Evolutionary conservation across 2,113 vertebrate genomes (phyloP).

Genomic region (Turnix velox): DNA sequence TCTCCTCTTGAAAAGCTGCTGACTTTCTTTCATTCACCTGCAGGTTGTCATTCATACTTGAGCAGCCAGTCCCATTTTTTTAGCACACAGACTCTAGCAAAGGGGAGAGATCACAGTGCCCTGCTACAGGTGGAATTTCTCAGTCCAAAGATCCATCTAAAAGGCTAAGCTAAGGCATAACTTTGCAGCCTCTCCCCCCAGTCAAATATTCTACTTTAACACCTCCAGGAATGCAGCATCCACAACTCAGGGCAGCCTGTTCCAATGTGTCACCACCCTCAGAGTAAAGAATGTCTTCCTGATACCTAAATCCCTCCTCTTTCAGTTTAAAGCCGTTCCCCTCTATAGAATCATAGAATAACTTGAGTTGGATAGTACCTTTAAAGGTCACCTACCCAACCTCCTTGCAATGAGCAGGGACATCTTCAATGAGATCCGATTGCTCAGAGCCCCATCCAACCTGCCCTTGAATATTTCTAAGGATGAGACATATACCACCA

Average conservation of each 20-base stretch:
- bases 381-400: neutral
- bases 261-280: too few species aligned
- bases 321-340: too few species aligned
- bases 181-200: neutral
- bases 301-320: too few species aligned
- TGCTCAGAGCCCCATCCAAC: neutral
- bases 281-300: too few species aligned
- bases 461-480: neutral
- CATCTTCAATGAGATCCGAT: neutral
- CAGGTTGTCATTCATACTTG: neutral
- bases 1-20: neutral
- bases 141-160: neutral
- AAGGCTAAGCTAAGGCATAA: neutral
- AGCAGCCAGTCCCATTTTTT: neutral
- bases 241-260: too few species aligned
- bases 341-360: neutral
- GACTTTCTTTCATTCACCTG: neutral
- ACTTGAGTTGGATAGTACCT: neutral
- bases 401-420: neutral
- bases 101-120: neutral
- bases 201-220: too few species aligned
- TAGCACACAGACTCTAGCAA: neutral
- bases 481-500: neutral
- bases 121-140: neutral
- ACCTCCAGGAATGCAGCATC: too few species aligned